phyloP scores from a whole-genome alignment of 2,113 vertebrate genomes.

The Podilymbus podiceps region DNA sequence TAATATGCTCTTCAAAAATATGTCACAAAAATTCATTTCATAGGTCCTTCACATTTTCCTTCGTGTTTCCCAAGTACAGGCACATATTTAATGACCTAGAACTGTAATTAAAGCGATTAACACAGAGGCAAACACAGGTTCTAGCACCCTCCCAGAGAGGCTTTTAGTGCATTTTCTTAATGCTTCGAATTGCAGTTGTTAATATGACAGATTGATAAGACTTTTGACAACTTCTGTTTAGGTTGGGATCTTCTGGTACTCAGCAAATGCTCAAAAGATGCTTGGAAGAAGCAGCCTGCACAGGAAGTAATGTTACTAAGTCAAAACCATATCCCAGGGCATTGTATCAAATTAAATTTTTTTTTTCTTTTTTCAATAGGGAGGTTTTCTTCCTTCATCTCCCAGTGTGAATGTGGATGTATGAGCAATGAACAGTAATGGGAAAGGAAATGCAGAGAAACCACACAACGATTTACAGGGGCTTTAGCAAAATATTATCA shows the following conservation, averaged over 20 bases:
- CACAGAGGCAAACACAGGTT: neutral
- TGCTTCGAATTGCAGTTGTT: slow-evolving; percentile 16
- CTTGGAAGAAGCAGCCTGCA: neutral
- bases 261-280: neutral
- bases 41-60: neutral
- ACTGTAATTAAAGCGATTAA: slow-evolving; percentile 10
- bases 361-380: neutral
- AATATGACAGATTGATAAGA: slow-evolving; percentile 4
- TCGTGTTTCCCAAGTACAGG: neutral
- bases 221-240: neutral
- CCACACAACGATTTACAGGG: slow-evolving; percentile 61
- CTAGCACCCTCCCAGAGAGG: neutral
- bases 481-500: slow-evolving; percentile 70
- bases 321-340: neutral
- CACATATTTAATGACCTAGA: neutral
- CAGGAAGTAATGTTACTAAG: neutral
- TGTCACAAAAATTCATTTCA: neutral
- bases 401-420: slow-evolving; percentile 14
- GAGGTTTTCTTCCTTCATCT: slow-evolving; percentile 12
- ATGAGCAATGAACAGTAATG: slow-evolving; percentile 49
- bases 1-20: neutral
- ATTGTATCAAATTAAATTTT: neutral
- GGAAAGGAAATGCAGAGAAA: slow-evolving; percentile 71
- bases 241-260: neutral
- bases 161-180: neutral